Evolutionary conservation across 2,113 vertebrate species (phyloP).

Genomic region (Poeciliopsis prolifica): DNA sequence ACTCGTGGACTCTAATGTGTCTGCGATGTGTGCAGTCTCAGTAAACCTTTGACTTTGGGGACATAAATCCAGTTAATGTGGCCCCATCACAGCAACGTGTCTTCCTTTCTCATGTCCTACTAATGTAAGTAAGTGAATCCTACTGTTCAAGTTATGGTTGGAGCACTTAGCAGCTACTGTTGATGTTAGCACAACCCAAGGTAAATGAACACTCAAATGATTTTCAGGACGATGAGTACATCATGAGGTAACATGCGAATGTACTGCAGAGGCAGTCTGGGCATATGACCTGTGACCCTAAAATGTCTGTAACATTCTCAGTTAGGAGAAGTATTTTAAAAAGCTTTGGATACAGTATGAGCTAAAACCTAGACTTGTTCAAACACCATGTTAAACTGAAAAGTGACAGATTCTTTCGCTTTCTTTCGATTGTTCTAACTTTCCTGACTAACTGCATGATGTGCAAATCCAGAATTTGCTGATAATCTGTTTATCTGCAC

Average conservation of each 20-base stretch:
- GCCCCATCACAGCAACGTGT: neutral
- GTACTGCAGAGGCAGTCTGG: slow-evolving; percentile 10
- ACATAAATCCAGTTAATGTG: neutral
- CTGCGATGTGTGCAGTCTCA: neutral
- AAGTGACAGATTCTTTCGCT: neutral
- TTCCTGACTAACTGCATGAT: neutral
- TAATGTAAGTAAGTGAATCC: neutral
- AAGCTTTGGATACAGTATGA: neutral
- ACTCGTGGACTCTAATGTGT: slow-evolving; percentile 59
- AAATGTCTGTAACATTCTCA: slow-evolving; percentile 18
- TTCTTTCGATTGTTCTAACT: neutral
- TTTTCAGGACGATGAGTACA: neutral
- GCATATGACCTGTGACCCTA: slow-evolving; percentile 28
- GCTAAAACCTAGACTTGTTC: neutral
- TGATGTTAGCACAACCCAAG: neutral
- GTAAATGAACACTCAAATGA: neutral
- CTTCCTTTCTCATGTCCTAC: neutral
- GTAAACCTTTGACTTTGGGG: neutral
- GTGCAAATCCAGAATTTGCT: neutral
- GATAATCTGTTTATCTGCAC: neutral
- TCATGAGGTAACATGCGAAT: slow-evolving; percentile 5
- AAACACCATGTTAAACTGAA: neutral
- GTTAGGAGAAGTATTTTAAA: slow-evolving; percentile 8
- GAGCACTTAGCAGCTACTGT: no score
- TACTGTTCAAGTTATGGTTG: neutral